Evolutionary conservation across 2,888 invertebrate species (phyloP), one percentile per base, ranked within the genome.

Genomic region (Cyclophora albipunctata): DNA sequence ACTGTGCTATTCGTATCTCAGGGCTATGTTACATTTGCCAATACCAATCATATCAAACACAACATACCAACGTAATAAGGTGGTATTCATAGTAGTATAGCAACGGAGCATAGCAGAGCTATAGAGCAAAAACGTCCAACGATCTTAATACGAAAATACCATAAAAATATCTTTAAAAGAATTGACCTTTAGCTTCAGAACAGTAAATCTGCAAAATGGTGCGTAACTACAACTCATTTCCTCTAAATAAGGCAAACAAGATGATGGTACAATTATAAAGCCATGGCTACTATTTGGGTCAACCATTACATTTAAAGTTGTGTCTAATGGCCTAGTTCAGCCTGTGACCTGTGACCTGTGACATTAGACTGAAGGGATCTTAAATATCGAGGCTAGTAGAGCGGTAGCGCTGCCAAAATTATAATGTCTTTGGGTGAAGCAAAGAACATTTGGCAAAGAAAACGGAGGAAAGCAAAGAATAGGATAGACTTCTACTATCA

Each of bases 241-340:
- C 52, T 52, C 53, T 45, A 67, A 71, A 72, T 71, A 68, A 65
- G 60, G 55, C 54, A 64, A 63, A 68, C 60, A 53, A 45, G 44
- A 59, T 63, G 51, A 64, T 65, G 63, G 62, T 62, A 61, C 65
- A 68, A 70, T 74, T 69, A 70, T 62, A 59, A 62, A 62, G 60
- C 57, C 58, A 59, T 60, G 66, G 63, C 66, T 74, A 70, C 62
- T 60, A 75, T 73, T 72, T 67, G 60, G 76, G 76, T 66, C 74
- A 69, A 53, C 59, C 62, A 65, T 71, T 68, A 67, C 53, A 69
- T 54, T 68, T 67, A 66, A 64, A 63, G 63, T 59, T 50, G 53
- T 37, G 45, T 49, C 54, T 54, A 59, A 63, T 55, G 66, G 58
- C 67, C 64, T 55, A 60, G 63, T 43, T 67, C 66, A 64, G 55